These are phyloP conservation scores for Zapornia atra DNA, from an alignment of 2,113 vertebrate species.

Conservation along the genomic window DNA sequence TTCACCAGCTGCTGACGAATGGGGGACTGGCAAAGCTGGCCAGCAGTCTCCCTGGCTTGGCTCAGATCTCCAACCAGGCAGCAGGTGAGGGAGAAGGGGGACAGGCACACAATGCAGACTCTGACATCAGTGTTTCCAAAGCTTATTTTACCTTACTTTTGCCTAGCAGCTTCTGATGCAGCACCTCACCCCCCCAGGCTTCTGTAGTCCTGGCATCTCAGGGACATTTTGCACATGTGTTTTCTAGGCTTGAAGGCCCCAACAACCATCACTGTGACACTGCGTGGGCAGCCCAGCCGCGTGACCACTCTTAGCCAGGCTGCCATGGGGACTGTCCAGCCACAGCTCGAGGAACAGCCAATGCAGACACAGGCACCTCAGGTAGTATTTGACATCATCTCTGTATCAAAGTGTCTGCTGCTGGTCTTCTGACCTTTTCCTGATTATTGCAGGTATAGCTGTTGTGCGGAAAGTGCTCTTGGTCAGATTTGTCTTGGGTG, in stretches of 20 bases:
- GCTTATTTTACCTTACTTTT: not conserved
- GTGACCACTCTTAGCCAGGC: slow-evolving; percentile 80
- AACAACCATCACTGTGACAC: slow-evolving; percentile 90
- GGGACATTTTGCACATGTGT: fast-evolving
- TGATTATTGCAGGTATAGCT: not conserved
- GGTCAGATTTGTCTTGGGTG: not conserved
- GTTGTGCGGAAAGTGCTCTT: not conserved
- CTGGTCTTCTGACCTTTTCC: not conserved
- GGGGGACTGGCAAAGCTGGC: slow-evolving; percentile 93
- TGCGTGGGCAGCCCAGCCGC: slow-evolving; percentile 86
- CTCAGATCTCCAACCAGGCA: slow-evolving; percentile 91
- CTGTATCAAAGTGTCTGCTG: fast-evolving
- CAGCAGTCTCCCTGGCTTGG: slow-evolving; percentile 89
- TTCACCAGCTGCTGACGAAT: slow-evolving; percentile 93
- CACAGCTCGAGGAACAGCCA: slow-evolving; percentile 64
- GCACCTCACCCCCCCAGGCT: fast-evolving
- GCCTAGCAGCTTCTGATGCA: not conserved
- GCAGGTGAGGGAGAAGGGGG: slow-evolving; percentile 80
- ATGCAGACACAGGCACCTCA: slow-evolving; percentile 63
- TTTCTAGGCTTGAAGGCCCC: slow-evolving; percentile 88
- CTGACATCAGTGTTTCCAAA: fast-evolving
- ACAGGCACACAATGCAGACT: fast-evolving
- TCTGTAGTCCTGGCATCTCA: fast-evolving
- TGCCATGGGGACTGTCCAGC: slow-evolving; percentile 36
- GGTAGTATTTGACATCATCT: slow-evolving; percentile 41